Evolutionary conservation across 2,888 invertebrate genomes (phyloP), one percentile per base, ranked within the genome.

Genomic region (Dysmachus trigonus): DNA sequence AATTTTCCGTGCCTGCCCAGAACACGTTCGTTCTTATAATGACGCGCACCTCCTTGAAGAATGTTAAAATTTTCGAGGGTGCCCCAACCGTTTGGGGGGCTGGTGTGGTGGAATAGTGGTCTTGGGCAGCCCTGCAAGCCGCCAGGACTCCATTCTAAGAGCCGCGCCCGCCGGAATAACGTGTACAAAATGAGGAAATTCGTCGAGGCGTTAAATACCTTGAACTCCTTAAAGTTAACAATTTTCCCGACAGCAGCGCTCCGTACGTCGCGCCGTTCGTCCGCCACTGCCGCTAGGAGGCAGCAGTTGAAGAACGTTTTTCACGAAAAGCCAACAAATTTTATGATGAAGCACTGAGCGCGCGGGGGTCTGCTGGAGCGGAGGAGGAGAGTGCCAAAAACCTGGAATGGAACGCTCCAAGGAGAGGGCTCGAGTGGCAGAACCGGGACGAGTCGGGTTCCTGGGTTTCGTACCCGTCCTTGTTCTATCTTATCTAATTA

Each of bases 401-500:
- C 27, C 22, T 62, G 7, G 18, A 4, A 15, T n/a, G 18, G 0
- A 8, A 3, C 22, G n/a, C 47, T n/a, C 47, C 0, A 5, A 62
- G 27, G 62, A 22, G 62, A 22, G 27, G 62, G 62, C 62, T 8
- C 27, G 27, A 62, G 62, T 62, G 62, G 22, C 27, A 18, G 62
- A 18, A 8, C 81, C 18, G 22, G 22, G 62, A n/a, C n/a, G n/a
- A n/a, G n/a, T n/a, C n/a, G n/a, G n/a, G n/a, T n/a, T 15, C 2
- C 2, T 41, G 10, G 38, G 38, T 4, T 22, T n/a, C 62, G 27
- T 33, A 51, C 22, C 13, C 62, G 62, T n/a, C 18, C 81, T 81
- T 81, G 62, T 81, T 81, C 53, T 81, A 62, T 81, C 81, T 62
- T 53, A 81, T 81, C 81, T 81, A 81, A 81, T 81, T 81, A 81